Evolutionary conservation across 2,797 vertebrate species (phyloP).

Genomic region (Rhyacichthys aspro): DNA sequence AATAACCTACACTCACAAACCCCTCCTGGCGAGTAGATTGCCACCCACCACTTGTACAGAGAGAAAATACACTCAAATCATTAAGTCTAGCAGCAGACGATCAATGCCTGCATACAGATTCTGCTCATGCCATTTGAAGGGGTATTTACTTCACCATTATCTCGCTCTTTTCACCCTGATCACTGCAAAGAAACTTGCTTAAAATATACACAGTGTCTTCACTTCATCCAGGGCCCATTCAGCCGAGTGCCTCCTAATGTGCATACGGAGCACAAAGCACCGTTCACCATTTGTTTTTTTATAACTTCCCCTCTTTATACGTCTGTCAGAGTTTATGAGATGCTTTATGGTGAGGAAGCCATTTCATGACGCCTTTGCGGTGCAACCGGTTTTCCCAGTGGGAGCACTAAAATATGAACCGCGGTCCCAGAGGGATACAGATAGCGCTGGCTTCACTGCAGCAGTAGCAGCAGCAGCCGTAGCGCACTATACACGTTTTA

Average conservation of each 20-base stretch:
- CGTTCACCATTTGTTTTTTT: constrained; percentile 13
- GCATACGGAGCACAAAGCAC: constrained; percentile 16
- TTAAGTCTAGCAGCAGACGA: constrained; percentile 51
- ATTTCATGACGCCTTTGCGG: constrained; percentile 41
- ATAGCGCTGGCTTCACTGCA: constrained; percentile 45
- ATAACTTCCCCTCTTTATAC: constrained; percentile 3
- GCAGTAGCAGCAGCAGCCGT: constrained; percentile 18
- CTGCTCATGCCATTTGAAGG: constrained; percentile 25
- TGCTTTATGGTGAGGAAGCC: constrained; percentile 15
- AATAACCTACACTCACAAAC: constrained; percentile 53
- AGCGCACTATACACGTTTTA: constrained; percentile 20
- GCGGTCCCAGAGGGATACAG: constrained; percentile 45
- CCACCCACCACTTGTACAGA: constrained; percentile 42
- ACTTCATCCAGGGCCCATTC: constrained; percentile 11
- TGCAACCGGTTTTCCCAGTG: constrained; percentile 43
- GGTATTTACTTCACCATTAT: constrained; percentile 41
- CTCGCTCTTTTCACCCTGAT: constrained; percentile 13
- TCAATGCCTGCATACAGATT: constrained; percentile 54
- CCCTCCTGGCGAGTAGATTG: constrained; percentile 48
- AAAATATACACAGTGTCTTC: constrained; percentile 8
- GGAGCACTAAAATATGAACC: constrained; percentile 42
- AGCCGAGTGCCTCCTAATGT: constrained; percentile 10
- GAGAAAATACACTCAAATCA: constrained; percentile 55
- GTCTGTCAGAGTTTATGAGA: constrained; percentile 15
- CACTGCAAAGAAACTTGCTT: constrained; percentile 11